phyloP scores from a whole-genome alignment of 2,797 vertebrate genomes.

The Girardinus metallicus region DNA sequence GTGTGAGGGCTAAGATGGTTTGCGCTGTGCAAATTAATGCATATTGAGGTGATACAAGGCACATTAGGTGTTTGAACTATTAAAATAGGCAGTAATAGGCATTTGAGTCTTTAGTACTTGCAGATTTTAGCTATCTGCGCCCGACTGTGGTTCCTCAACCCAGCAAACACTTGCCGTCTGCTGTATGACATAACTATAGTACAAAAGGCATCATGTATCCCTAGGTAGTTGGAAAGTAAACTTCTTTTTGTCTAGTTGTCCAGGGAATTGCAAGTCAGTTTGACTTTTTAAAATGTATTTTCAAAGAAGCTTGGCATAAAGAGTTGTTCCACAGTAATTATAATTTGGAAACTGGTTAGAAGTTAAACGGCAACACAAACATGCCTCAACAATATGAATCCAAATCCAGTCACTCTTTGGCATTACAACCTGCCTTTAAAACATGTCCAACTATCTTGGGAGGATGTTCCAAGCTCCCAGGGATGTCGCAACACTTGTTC shows the following conservation, averaged over 20 bases:
- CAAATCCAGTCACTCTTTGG: neutral
- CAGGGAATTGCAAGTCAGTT: neutral
- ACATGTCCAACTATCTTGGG: neutral
- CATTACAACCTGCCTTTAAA: neutral
- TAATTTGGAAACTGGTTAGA: neutral
- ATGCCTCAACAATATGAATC: neutral
- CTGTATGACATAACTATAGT: neutral
- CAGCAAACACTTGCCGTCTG: no score
- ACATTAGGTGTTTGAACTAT: no score
- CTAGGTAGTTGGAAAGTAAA: no score
- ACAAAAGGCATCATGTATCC: neutral
- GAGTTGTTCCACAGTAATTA: neutral
- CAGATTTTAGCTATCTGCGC: no score
- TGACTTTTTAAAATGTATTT: neutral
- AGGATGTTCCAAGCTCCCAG: neutral
- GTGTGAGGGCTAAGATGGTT: no score
- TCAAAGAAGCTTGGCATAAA: neutral
- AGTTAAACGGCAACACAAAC: neutral
- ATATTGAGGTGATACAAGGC: no score
- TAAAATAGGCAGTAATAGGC: no score
- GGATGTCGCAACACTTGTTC: slow-evolving; percentile 11
- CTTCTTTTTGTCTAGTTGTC: no score
- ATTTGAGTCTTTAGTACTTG: no score
- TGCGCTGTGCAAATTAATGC: no score
- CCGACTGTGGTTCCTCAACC: no score